Evolutionary conservation across 2,797 vertebrate species (phyloP).

Genomic region (Lerista edwardsae): DNA sequence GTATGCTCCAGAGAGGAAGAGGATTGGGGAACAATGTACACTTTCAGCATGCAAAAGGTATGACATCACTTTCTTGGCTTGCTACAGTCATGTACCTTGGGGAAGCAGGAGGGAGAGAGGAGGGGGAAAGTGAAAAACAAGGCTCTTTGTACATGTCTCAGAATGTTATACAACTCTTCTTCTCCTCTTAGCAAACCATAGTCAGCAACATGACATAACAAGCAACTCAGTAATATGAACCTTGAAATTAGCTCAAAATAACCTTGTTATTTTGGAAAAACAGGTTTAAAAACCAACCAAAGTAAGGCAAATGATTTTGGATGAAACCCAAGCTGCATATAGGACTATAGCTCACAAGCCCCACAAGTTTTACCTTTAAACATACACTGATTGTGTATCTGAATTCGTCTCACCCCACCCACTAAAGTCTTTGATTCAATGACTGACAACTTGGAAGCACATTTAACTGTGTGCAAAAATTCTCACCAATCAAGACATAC

Average conservation of each 20-base stretch:
- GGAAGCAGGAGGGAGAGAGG: neutral
- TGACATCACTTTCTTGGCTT: slow-evolving; percentile 58
- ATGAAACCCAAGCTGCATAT: neutral
- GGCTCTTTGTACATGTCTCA: slow-evolving; percentile 44
- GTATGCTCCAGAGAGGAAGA: slow-evolving; percentile 23
- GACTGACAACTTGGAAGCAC: slow-evolving; percentile 8
- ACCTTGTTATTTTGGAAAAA: slow-evolving; percentile 40
- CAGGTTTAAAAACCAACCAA: slow-evolving; percentile 36
- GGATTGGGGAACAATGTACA: slow-evolving; percentile 48
- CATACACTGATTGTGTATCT: neutral
- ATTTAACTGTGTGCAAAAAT: slow-evolving; percentile 28
- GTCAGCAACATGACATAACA: slow-evolving; percentile 29
- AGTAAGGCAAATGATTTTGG: neutral
- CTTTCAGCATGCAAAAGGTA: slow-evolving; percentile 61
- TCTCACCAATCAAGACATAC: neutral
- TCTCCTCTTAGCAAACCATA: slow-evolving; percentile 57
- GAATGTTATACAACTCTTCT: slow-evolving; percentile 41
- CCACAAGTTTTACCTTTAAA: neutral
- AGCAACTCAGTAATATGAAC: slow-evolving; percentile 53
- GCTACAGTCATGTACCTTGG: slow-evolving; percentile 35
- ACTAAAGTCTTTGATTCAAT: slow-evolving; percentile 24
- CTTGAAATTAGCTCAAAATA: slow-evolving; percentile 48
- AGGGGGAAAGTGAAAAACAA: slow-evolving; percentile 39
- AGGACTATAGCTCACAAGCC: neutral
- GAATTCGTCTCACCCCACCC: neutral